Base-by-base conservation (phyloP, 2,888 invertebrate species). In the Aporophyla lueneburgensis region DNA sequence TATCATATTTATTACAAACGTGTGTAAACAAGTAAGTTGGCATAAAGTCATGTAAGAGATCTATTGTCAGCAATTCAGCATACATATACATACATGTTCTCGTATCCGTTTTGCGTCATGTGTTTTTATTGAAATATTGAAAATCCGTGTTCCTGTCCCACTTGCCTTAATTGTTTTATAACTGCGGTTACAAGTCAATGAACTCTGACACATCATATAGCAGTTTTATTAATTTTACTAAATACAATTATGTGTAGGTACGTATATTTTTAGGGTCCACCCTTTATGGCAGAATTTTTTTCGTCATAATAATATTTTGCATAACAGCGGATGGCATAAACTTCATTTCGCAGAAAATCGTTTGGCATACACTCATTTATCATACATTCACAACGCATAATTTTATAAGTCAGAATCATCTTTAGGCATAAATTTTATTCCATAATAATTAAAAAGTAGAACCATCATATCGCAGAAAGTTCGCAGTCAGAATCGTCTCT, bases 161-260 rank as follows among this genome's bases (percentile, higher is more conserved):
- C 83, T 89, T 90, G 82, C 89, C 91, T 92, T 93, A 93, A 93
- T 93, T 89, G 90, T 88, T 89, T 93, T 91, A 88, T 90, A 90
- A 92, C 86, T 89, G 88, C 87, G 83, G 84, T 87, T 80, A 73
- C 76, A 71, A 85, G 89, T 90, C 88, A 91, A 86, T 89, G 89
- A 91, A 90, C 91, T 89, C 77, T 83, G 76, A 81, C 83, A 74
- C 78, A 86, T 83, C 77, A 71, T 79, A 83, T 79, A 76, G 65
- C 69, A 70, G 74, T 84, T 78, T 74, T 70, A 76, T 67, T 74
- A 65, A 76, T 78, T 54, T 65, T 53, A 66, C 27, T 54, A 10
- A 21, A 33, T 51, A 73, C 16, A 43, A 21, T 0, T 43, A 51
- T 21, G 19, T n/a, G n/a, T n/a, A n/a, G n/a, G n/a, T n/a, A n/a